Evolutionary conservation across 2,113 vertebrate species (phyloP).

Genomic region (Nymphicus hollandicus): DNA sequence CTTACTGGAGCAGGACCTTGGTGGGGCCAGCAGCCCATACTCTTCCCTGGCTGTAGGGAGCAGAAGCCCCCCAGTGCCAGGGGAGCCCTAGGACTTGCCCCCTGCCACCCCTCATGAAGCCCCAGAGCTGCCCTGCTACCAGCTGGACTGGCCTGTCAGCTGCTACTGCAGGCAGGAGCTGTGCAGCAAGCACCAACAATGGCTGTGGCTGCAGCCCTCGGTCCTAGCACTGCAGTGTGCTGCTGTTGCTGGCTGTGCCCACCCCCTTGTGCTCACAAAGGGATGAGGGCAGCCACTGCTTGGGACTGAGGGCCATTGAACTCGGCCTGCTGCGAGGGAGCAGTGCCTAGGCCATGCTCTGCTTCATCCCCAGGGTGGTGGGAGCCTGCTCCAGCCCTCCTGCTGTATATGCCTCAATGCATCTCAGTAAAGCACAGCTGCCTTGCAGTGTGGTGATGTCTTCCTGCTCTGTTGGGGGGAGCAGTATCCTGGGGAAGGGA

Average conservation of each 20-base stretch:
- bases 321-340: fast-evolving
- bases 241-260: not conserved
- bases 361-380: fast-evolving
- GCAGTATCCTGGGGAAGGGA: no score
- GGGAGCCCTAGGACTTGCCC: not conserved
- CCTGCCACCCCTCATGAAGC: not conserved
- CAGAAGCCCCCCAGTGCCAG: not conserved
- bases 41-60: not conserved
- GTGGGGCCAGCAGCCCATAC: fast-evolving
- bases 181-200: slow-evolving; percentile 57
- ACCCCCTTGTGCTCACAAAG: no score
- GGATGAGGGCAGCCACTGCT: fast-evolving
- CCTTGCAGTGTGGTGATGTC: not conserved
- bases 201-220: slow-evolving; percentile 68
- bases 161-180: slow-evolving; percentile 56
- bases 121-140: slow-evolving; percentile 6
- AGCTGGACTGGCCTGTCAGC: slow-evolving; percentile 28
- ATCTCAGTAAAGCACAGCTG: slow-evolving; percentile 14
- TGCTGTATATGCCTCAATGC: not conserved
- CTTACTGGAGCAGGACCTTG: not conserved
- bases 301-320: fast-evolving
- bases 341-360: fast-evolving
- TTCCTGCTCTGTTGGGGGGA: not conserved
- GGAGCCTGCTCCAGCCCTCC: not conserved
- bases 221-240: not conserved